Evolutionary conservation across 2,797 vertebrate species (phyloP), one percentile per base, ranked within the genome.

Genomic region (Takifugu ocellatus): DNA sequence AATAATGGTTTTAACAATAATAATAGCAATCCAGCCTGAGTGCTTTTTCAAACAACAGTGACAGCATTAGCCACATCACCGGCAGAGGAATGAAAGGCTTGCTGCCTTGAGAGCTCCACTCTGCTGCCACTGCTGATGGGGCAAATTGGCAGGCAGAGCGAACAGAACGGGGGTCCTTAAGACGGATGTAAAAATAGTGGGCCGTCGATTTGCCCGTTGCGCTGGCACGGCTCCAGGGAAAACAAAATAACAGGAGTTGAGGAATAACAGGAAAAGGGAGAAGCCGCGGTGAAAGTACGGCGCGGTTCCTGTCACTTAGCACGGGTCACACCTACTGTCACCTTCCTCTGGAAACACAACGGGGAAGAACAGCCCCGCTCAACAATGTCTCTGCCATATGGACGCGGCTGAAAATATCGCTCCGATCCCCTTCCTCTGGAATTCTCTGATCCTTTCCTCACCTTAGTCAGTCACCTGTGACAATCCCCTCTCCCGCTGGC

Each of bases 241-340:
- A 81, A 80, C 73, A 84, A 76, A 81, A 87, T 77, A 82, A 79
- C 80, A 83, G 74, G 78, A 84, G 85, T 82, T 66, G 80, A 86
- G 81, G 76, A 90, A 88, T 88, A 89, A 89, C 88, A 89, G 88
- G 88, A 89, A 88, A 85, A 87, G 85, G 87, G 86, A 89, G 86
- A 87, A 87, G 84, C 77, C 63, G 55, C 17, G 75, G 85, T 76
- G 79, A 88, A 87, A 86, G 86, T 84, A 82, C 80, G 86, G 83
- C 77, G 63, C 54, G 70, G 82, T 84, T 86, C 82, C 82, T 85
- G 84, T 89, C 86, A 86, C 84, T 87, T 86, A 86, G 78, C 68
- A 1, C 70, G 68, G 88, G 84, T 85, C 84, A 87, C 83, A 80
- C 78, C 79, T 74, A 69, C 72, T 81, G 85, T 86, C 88, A 86